Evolutionary conservation across 2,888 invertebrate species (phyloP), one percentile per base, ranked within the genome.

Genomic region (Epirrhoe alternata): DNA sequence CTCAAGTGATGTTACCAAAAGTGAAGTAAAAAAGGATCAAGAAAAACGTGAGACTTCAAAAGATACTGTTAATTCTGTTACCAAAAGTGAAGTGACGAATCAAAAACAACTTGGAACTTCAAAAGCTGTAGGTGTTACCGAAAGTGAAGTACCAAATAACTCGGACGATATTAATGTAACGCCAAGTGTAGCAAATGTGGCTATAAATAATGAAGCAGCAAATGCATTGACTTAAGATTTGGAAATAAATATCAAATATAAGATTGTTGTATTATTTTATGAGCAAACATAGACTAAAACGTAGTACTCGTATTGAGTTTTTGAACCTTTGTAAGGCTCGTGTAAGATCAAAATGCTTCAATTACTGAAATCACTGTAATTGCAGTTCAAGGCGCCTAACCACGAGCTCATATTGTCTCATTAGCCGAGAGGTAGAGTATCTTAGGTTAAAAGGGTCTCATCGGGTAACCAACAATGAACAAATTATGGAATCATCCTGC

Each of bases 111-210:
- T 12, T 7, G 12, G 12, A 47, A 14, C 5, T 47, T 14, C 16
- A 12, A 42, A 42, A 8, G 31, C 38, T 1, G 42, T 51, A 56
- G 31, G 47, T 47, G 56, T 45, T 31, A 38, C 38, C 35, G 38
- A 12, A 14, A 35, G 10, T 35, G 47, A 47, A 42, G 12, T 12
- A 4, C 14, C 14, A 47, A 47, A 14, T 14, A 12, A 42, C 38
- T 42, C 38, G 12, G 38, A 42, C 12, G 38, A 42, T 42, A 42
- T 45, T 10, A 63, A 45, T 51, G 38, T 14, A 62, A 42, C 49
- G 6, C 10, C 8, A 7, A 53, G 6, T 56, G 30, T 31, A 5
- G 4, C 42, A 51, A 57, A 57, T 57, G n/a, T 45, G 24, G 45
- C 56, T 31, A 8, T 12, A 17, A 24, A 57, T 6, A 52, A 49